These are phyloP conservation scores for Limanda limanda DNA, from an alignment of 2,113 vertebrate species.

Conservation along the genomic window DNA sequence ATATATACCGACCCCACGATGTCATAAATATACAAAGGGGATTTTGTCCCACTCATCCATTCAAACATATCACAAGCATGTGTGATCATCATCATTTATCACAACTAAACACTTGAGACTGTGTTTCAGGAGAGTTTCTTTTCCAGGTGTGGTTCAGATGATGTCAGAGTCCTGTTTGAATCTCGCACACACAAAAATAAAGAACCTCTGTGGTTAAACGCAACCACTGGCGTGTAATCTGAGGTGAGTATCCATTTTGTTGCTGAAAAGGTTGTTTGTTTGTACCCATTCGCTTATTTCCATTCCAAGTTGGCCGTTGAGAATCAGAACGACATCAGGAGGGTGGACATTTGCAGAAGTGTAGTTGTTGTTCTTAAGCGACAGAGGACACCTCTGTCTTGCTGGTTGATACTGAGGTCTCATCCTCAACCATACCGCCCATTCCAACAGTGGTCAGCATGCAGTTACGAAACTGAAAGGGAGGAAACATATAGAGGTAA, in stretches of 20 bases:
- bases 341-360: slow-evolving; percentile 8
- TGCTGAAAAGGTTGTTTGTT: background rate
- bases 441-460: slow-evolving; percentile 86
- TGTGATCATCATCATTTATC: background rate
- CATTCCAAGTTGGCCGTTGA: slow-evolving; percentile 17
- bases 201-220: slow-evolving; percentile 4
- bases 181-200: background rate
- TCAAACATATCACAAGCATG: slow-evolving; percentile 11
- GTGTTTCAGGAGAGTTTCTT: slow-evolving; percentile 25
- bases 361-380: slow-evolving; percentile 64
- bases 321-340: slow-evolving; percentile 17
- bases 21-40: slow-evolving; percentile 40
- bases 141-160: background rate
- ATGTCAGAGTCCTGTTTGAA: slow-evolving; percentile 6
- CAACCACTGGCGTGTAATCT: background rate
- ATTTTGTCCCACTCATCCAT: slow-evolving; percentile 28
- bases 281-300: slow-evolving; percentile 17
- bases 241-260: slow-evolving; percentile 24
- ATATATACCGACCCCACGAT: slow-evolving; percentile 23
- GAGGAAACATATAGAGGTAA: slow-evolving; percentile 39
- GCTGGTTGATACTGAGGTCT: slow-evolving; percentile 84
- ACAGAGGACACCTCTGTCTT: slow-evolving; percentile 88
- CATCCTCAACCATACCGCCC: slow-evolving; percentile 85
- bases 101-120: background rate
- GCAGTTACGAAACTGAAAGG: slow-evolving; percentile 87